Evolutionary conservation across 2,113 vertebrate genomes (phyloP).

Genomic region (Dissostichus mawsoni): DNA sequence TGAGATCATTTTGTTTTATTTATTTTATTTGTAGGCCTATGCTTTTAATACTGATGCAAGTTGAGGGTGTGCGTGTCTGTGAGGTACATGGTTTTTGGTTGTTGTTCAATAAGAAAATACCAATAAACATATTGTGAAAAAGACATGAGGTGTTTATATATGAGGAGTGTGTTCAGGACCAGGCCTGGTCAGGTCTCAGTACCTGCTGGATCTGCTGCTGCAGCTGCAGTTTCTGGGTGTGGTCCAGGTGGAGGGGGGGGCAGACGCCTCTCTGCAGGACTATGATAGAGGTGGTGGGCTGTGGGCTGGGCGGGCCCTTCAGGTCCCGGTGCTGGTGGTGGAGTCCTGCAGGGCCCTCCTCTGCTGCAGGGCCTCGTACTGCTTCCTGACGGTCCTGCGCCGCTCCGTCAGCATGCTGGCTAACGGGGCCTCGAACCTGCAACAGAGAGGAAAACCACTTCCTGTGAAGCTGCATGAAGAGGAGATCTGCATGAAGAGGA

Average conservation of each 20-base stretch:
- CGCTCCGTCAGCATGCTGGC: conserved; percentile 89
- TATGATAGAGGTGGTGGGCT: neutral
- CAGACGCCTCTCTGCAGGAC: conserved; percentile 47
- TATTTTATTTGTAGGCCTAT: no score
- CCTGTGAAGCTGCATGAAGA: no score
- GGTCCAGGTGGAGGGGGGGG: conserved; percentile 78
- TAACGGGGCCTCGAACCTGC: conserved; percentile 93
- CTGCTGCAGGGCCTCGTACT: conserved; percentile 88
- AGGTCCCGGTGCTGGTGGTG: conserved; percentile 17
- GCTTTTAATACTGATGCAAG: no score
- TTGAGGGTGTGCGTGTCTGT: no score
- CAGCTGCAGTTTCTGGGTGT: conserved; percentile 85
- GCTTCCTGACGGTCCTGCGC: conserved; percentile 85
- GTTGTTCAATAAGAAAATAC: no score
- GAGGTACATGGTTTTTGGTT: no score
- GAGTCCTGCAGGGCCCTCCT: conserved; percentile 83
- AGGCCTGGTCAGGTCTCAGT: neutral
- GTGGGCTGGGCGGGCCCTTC: conserved; percentile 1
- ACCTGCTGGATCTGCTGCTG: conserved; percentile 97
- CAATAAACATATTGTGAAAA: no score
- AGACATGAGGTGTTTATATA: no score
- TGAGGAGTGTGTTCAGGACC: no score
- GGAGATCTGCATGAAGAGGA: no score
- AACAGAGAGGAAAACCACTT: neutral
- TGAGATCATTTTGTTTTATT: no score